Evolutionary conservation across 2,113 vertebrate species (phyloP), one percentile per base, ranked within the genome.

Genomic region (Colaptes auratus): DNA sequence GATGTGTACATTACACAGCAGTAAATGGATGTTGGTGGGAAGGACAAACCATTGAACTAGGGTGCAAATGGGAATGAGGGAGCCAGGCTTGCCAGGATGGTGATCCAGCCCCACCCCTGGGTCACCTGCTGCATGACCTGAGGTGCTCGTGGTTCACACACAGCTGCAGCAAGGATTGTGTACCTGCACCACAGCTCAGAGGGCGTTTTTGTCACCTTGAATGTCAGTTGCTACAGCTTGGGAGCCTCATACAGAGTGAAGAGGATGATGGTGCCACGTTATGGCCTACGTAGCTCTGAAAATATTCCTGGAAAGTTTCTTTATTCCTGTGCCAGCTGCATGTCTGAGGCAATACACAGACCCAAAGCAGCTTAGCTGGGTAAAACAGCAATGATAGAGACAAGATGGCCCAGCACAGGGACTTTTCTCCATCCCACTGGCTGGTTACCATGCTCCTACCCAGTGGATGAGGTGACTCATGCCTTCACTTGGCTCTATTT

Each of bases 11-110:
- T 24, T 11, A 52, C 50, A 52, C 23, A 24, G 23, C 50, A 24
- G 23, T 12, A 18, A 58, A 35, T 10, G 33, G 28, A 12, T 1
- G 0, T 5, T 19, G 15, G 19, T 9, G 64, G 58, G 16, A 59
- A 64, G 65, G 77, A 28, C 4, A 69, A 70, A 30, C 13, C n/a
- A 15, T 8, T 35, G 33, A 27, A 59, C n/a, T 3, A 2, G 21
- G 33, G 31, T 23, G 81, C 28, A 27, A 59, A n/a, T 9, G 36
- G 18, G 52, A 35, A 83, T 28, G 18, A 18, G 25, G 33, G 53
- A 55, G 27, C 42, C 42, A 44, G 42, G 21, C 21, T 52, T 23
- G 50, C 21, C 23, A 24, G 21, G 50, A 52, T 52, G 50, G 23
- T 58, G 56, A 56, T 12, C 9, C 58, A 24, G 18, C 59, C 30